Base-by-base conservation (phyloP, 2,888 invertebrate species). In the Timema cristinae region DNA sequence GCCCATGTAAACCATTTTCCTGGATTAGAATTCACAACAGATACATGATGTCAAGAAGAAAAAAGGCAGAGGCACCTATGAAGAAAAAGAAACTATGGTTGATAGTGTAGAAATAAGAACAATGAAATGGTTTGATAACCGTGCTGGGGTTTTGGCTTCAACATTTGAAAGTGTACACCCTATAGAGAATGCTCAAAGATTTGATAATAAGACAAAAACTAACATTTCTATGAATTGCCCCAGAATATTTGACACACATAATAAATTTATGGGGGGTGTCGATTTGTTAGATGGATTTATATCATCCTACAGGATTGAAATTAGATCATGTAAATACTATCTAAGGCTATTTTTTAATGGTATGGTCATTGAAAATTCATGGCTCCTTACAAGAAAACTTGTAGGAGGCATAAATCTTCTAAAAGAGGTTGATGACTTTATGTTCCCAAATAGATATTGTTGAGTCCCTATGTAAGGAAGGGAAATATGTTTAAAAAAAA, bases 291-390 rank as follows among this genome's bases (percentile, higher is more conserved):
- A 73, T 73, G 71, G 67, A 16, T 59, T 68, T 7, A 67, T 73
- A 50, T 67, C 68, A 11, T 73, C 66, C 49, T 68, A 73, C 68
- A 66, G 73, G 48, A 71, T 71, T 48, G 51, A 56, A 66, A 52
- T 67, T 7, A 66, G 61, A 47, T 67, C 59, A 16, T 51, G 66
- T 16, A 73, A 71, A 50, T 71, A 54, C 66, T 68, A 71, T 32
- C 69, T 67, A 52, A 49, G 59, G 16, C 8, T 71, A 6, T 71
- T 73, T 13, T 73, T 73, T 68, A 67, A 68, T 9, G 73, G 71
- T 7, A 52, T 73, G 16, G 50, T 47, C 15, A 61, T 71, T 16
- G 70, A 56, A 48, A 73, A 73, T 67, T 66, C 71, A 47, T 73
- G 73, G 73, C 52, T 71, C 50, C 47, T 73, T 73, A 73, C 68